Evolutionary conservation across 2,113 vertebrate genomes (phyloP).

Genomic region (Chionodraco myersi): DNA sequence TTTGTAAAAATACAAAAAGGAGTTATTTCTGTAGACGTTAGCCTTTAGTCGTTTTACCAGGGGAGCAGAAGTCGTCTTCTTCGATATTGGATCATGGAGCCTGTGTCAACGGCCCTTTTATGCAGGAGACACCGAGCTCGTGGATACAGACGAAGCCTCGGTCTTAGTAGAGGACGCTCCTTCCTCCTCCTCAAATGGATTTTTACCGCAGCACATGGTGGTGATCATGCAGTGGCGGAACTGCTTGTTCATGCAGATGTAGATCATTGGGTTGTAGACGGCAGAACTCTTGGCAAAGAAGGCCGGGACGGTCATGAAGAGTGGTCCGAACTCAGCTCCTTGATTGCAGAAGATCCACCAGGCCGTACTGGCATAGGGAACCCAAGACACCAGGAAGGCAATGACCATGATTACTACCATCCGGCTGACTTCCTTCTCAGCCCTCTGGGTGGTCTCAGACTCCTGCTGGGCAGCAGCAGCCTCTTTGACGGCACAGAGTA

Average conservation of each 20-base stretch:
- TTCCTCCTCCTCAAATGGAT: conserved; percentile 91
- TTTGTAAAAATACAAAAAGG: conserved; percentile 83
- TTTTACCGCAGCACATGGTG: conserved; percentile 97
- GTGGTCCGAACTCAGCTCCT: conserved; percentile 90
- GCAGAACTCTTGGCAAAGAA: conserved; percentile 95
- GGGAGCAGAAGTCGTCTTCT: conserved; percentile 80
- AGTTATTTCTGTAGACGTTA: conserved; percentile 78
- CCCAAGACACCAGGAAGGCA: conserved; percentile 91
- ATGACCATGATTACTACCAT: conserved; percentile 97
- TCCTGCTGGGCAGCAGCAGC: conserved; percentile 97
- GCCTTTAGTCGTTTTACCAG: conserved; percentile 81
- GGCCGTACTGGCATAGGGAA: conserved; percentile 90
- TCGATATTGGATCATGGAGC: conserved; percentile 58
- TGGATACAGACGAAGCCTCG: conserved; percentile 92
- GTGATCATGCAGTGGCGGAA: conserved; percentile 99
- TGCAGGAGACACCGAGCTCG: conserved; percentile 95
- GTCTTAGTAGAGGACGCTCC: conserved; percentile 91
- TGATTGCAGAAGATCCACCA: conserved; percentile 95
- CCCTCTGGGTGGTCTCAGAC: conserved; percentile 97
- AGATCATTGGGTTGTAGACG: conserved; percentile 97
- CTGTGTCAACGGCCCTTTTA: conserved; percentile 75
- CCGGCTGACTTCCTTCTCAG: conserved; percentile 95
- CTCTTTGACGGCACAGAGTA: conserved; percentile 96
- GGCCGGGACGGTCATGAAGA: conserved; percentile 94
- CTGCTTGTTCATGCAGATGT: conserved; percentile 98